A percentile compares a stretch with the other conserved stretches of the same genome.
phyloP scores from a whole-genome alignment of 1,140 invertebrate genomes.

The Sinonovacula constricta region DNA sequence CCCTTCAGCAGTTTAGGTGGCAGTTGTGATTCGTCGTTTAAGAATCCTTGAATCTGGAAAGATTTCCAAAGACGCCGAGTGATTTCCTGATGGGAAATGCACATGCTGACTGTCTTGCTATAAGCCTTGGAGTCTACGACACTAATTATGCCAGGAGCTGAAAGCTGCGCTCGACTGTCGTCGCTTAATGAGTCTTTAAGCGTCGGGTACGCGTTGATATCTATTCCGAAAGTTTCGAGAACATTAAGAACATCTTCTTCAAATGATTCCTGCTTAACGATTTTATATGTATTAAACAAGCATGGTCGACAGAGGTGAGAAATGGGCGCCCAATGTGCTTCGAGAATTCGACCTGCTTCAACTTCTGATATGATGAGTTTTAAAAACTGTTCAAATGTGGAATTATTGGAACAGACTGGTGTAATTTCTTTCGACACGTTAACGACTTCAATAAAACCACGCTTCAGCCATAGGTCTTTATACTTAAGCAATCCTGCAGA shows the following conservation, averaged over 20 bases:
- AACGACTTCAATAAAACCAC: conserved; percentile 10
- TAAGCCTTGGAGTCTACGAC: conserved; percentile 10
- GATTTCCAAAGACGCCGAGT: conserved; percentile 23
- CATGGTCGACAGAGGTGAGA: conserved; percentile 41
- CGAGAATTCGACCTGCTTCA: not conserved
- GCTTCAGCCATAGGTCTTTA: not conserved
- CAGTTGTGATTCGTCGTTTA: conserved; percentile 9
- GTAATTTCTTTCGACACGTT: not conserved
- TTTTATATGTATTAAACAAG: conserved; percentile 19
- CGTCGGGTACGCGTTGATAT: conserved; percentile 9
- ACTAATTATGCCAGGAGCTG: conserved; percentile 25
- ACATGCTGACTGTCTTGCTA: not conserved
- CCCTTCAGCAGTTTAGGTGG: not conserved
- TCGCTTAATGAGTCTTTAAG: conserved; percentile 23
- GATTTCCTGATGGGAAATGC: conserved; percentile 2
- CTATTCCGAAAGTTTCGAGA: conserved; percentile 12
- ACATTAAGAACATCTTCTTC: conserved; percentile 26
- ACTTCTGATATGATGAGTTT: conserved; percentile 28
- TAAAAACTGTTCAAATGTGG: conserved; percentile 38
- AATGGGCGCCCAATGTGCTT: conserved; percentile 40
- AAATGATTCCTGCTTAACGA: conserved; percentile 43
- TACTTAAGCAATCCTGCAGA: conserved; percentile 9
- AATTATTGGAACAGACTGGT: conserved; percentile 31
- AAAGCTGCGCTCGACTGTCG: conserved; percentile 18
- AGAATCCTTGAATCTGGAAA: conserved; percentile 45